phyloP scores from a whole-genome alignment of 2,113 vertebrate genomes.

The Daubentonia madagascariensis region DNA sequence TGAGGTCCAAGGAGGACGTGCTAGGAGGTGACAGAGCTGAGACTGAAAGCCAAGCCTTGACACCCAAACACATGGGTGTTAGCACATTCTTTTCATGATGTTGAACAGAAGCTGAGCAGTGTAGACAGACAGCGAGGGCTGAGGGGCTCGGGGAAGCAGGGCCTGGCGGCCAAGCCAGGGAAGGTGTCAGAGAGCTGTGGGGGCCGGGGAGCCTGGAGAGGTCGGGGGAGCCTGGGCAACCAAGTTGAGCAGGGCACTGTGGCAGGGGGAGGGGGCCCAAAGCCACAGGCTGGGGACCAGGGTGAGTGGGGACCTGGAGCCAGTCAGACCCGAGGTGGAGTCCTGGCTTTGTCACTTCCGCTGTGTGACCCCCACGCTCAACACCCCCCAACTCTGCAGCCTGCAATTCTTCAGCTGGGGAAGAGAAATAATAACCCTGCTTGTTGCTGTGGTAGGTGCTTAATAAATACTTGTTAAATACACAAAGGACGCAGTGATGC shows the following conservation, averaged over 20 bases:
- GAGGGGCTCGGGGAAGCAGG: background rate
- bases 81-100: no score
- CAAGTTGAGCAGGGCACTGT: rapidly evolving
- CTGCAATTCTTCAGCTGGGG: background rate
- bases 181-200: background rate
- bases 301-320: background rate
- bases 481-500: background rate
- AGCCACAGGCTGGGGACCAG: background rate
- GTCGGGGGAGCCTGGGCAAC: rapidly evolving
- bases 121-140: background rate
- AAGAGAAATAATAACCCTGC: background rate
- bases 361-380: background rate
- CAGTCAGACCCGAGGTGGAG: background rate
- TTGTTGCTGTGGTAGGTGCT: background rate
- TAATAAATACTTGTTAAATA: background rate
- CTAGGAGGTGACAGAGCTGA: background rate
- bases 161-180: rapidly evolving
- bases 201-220: background rate
- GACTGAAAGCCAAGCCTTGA: background rate
- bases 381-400: background rate
- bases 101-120: rapidly evolving
- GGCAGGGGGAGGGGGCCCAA: background rate
- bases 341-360: background rate
- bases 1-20: background rate
- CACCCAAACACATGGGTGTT: background rate